Percentiles rank a stretch among this genome's conserved stretches.
These are phyloP conservation scores for Corythornis cristatus DNA, from an alignment of 2,113 vertebrate genomes.

Conservation along the genomic window DNA sequence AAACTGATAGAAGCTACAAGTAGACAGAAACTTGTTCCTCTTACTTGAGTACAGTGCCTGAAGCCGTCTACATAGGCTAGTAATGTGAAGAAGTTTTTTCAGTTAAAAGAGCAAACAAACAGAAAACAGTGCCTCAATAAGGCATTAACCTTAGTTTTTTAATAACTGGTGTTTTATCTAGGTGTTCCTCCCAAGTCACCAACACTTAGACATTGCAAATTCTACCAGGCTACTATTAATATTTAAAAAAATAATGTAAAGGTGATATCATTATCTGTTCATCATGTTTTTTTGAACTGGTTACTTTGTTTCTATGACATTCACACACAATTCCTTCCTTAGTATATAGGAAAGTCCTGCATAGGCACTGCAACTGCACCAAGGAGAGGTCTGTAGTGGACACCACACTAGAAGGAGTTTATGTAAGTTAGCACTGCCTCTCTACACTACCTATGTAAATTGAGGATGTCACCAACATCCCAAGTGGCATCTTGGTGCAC, in stretches of 20 bases:
- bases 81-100: background rate
- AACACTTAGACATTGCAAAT: background rate
- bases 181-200: fast-evolving
- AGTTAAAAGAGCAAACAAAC: background rate
- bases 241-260: background rate
- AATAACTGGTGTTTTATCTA: background rate
- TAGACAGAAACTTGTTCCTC: background rate
- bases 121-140: background rate
- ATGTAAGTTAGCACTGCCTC: too few species aligned
- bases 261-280: background rate
- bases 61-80: background rate
- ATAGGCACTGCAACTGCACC: too few species aligned
- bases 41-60: background rate
- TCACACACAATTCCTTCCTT: background rate
- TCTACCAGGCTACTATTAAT: background rate
- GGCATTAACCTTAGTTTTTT: background rate
- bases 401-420: too few species aligned
- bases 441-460: too few species aligned
- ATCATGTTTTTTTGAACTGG: background rate
- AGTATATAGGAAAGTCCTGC: background rate
- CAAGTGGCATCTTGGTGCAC: too few species aligned
- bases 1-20: background rate
- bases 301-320: background rate
- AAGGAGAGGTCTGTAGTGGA: too few species aligned
- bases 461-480: too few species aligned